These are phyloP conservation scores for Pangasius macronema DNA, from an alignment of 2,797 vertebrate species.

Conservation along the genomic window DNA sequence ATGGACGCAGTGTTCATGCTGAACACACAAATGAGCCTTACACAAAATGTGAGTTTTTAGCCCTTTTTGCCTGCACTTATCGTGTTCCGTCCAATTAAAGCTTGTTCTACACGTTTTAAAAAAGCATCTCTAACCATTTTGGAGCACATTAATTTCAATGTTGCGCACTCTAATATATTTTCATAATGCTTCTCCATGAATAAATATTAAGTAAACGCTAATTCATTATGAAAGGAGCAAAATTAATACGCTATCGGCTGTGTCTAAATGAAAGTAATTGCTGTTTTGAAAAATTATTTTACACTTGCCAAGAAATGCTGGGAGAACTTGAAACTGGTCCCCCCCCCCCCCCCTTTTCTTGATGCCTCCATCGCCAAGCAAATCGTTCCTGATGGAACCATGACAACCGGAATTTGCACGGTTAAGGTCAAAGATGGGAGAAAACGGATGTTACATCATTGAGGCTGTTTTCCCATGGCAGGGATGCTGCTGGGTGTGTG, in stretches of 20 bases:
- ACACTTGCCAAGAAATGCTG: slow-evolving; percentile 49
- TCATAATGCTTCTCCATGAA: slow-evolving; percentile 68
- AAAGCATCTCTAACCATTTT: slow-evolving; percentile 22
- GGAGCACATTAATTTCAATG: slow-evolving; percentile 25
- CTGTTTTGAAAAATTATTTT: slow-evolving; percentile 60
- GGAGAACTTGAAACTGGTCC: slow-evolving; percentile 47
- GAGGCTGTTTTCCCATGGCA: neutral
- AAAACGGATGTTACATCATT: slow-evolving; percentile 57
- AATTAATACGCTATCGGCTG: slow-evolving; percentile 69
- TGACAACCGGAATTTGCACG: slow-evolving; percentile 75
- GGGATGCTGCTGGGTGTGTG: slow-evolving; percentile 6
- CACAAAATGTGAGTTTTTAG: neutral
- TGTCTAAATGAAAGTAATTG: slow-evolving; percentile 64
- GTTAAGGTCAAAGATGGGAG: slow-evolving; percentile 64
- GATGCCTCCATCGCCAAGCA: slow-evolving; percentile 59
- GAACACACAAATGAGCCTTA: neutral
- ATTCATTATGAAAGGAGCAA: slow-evolving; percentile 70
- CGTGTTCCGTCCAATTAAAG: neutral
- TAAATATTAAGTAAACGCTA: slow-evolving; percentile 69
- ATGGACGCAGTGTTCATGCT: neutral
- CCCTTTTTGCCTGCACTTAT: neutral
- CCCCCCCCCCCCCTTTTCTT: neutral
- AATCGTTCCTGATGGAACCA: slow-evolving; percentile 74
- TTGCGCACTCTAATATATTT: slow-evolving; percentile 24
- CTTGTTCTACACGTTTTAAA: neutral